Base-by-base conservation (phyloP, 2,888 invertebrate species). In the Muschampia plurimacula region DNA sequence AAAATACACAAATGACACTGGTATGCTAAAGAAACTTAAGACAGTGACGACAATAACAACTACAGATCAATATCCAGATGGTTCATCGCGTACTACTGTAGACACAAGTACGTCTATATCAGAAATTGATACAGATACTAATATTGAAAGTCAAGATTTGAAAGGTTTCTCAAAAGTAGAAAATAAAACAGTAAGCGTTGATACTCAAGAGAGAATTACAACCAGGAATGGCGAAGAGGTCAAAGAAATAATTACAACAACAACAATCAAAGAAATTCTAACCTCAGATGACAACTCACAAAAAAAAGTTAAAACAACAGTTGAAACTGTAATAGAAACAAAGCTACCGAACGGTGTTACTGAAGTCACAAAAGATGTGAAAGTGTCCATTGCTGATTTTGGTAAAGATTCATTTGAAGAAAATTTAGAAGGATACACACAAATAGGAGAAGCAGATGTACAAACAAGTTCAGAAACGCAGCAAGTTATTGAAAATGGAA, bases 341-440 rank as follows among this genome's bases (percentile, higher is more conserved):
- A 83, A 84, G 73, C 79, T 90, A 66, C 87, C 90, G 1, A 86
- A 86, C 76, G 94, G 93, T 59, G 83, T 84, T 8, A 87, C 84
- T 36, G 93, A 94, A 87, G 83, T 92, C 1, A 87, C 89, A 6
- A 94, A 90, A 79, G 92, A 94, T 76, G 83, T 93, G 0, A 91
- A 89, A 85, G 87, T 94, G 41, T 89, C 90, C 2, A 78, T 94
- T 13, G 83, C 89, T 67, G 93, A 93, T 78, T 88, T 86, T 75
- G 84, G 84, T 46, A 78, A 80, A 15, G 88, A 91, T 75, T 77
- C 82, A 7, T 80, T 90, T 74, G 88, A 88, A 67, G 90, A 91
- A 77, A 89, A 88, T 77, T 82, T 93, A 74, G 81, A 78, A 67
- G 91, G 88, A 2, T 92, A 83, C 74, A 77, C 73, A 55, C 80